Conservation (phyloP, 1,140 invertebrate species). For the Magallana gigas region DNA sequence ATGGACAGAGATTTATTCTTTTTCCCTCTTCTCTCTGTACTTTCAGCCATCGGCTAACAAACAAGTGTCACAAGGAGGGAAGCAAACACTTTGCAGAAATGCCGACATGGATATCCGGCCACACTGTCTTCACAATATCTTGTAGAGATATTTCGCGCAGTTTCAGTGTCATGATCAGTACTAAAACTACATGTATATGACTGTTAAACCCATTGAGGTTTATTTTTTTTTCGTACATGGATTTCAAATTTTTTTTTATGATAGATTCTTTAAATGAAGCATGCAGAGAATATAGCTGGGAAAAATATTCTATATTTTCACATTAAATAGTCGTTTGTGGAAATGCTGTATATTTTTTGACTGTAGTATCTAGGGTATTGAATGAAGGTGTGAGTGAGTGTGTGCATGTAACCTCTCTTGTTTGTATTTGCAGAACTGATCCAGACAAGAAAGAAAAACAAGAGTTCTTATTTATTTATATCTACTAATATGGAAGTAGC, state of each 20-base stretch:
- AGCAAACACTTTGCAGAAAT: constrained; percentile 11
- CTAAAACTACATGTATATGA: too few relatives aligned
- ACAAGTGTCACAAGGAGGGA: constrained; percentile 4
- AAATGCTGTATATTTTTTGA: neutral
- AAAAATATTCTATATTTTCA: too few relatives aligned
- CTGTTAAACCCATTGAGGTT: too few relatives aligned
- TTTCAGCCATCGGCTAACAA: constrained; percentile 20
- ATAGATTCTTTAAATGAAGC: too few relatives aligned
- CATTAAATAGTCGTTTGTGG: too few relatives aligned
- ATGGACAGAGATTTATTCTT: constrained; percentile 20
- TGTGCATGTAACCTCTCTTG: constrained; percentile 5
- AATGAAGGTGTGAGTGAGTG: constrained; percentile 1
- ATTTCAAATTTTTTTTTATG: too few relatives aligned
- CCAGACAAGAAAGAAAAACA: constrained; percentile 9
- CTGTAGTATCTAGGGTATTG: neutral
- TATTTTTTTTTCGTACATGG: too few relatives aligned
- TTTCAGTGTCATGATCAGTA: too few relatives aligned
- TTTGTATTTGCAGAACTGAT: constrained; percentile 24
- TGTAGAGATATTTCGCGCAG: neutral
- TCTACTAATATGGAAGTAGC: constrained; percentile 8
- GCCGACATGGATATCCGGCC: neutral
- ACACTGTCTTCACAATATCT: neutral
- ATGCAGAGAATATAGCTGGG: too few relatives aligned
- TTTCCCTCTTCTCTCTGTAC: constrained; percentile 30
- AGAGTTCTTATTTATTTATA: neutral